Evolutionary conservation across 2,113 vertebrate species (phyloP), one percentile per base, ranked within the genome.

Genomic region (Xenopus laevis): DNA sequence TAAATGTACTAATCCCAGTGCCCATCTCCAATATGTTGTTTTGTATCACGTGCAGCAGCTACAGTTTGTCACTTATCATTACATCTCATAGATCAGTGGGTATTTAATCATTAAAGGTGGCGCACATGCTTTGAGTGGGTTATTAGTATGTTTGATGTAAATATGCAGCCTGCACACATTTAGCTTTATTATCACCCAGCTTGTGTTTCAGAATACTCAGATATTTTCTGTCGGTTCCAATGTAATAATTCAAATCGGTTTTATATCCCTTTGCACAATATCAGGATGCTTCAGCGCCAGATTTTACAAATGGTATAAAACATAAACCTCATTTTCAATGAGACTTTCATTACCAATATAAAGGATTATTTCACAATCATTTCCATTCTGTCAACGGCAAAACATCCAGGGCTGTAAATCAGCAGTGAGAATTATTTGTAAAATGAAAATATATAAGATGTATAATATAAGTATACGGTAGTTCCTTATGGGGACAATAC

Each of bases 191-290:
- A 45, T 65, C 63, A 65, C 44, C 11, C 30, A 8, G 16, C n/a
- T n/a, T n/a, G n/a, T n/a, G n/a, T n/a, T 45, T 16, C n/a, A 33
- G n/a, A 65, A 40, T 44, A 7, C 7, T n/a, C 40, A n/a, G 62
- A 44, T 40, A 10, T 45, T 46, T 65, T 47, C 10, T 65, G 40
- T 45, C 63, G 18, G 3, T 33, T 11, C 10, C 17, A 65, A 65
- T 46, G 18, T 65, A 46, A 65, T 65, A 44, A 65, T 46, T 65
- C 44, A 65, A 12, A 46, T n/a, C 44, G 16, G 10, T 65, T 65
- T 65, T 46, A 65, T 46, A 4, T 46, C 30, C 30, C 30, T 33
- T 33, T 33, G 30, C 30, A 33, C 30, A 33, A 6, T 3, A 61
- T 61, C 59, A 12, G 21, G 18, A 18, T 27, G 59, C 59, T 20